These are phyloP conservation scores for Cheilosia soror DNA, from an alignment of 2,888 invertebrate species.

Conservation along the genomic window DNA sequence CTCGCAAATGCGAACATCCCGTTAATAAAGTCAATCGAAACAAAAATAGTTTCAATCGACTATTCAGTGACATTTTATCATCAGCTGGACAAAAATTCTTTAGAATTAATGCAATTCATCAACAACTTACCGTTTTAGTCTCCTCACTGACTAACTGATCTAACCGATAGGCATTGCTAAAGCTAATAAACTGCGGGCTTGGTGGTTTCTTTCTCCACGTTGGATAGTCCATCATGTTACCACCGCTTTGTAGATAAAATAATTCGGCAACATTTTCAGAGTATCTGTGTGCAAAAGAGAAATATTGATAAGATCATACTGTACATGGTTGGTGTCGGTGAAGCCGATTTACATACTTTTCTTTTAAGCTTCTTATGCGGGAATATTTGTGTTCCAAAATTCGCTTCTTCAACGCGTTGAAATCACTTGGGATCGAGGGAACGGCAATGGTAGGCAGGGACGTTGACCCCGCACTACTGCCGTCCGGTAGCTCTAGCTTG, in stretches of 20 bases:
- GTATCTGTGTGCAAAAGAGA: constrained; percentile 84
- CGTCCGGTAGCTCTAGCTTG: constrained; percentile 72
- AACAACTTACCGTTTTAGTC: constrained; percentile 78
- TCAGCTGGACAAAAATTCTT: constrained; percentile 70
- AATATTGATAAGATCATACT: neutral
- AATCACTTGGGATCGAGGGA: constrained; percentile 79
- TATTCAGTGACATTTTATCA: constrained; percentile 77
- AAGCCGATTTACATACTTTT: constrained; percentile 84
- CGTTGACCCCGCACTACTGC: constrained; percentile 67
- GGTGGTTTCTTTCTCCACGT: constrained; percentile 93
- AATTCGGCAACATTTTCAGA: constrained; percentile 92
- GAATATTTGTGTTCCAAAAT: constrained; percentile 89
- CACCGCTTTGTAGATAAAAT: constrained; percentile 93
- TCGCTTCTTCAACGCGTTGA: constrained; percentile 86
- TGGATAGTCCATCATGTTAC: constrained; percentile 94
- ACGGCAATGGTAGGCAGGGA: constrained; percentile 72
- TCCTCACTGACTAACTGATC: constrained; percentile 85
- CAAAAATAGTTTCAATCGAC: constrained; percentile 78
- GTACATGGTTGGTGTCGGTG: neutral
- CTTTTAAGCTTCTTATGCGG: constrained; percentile 88
- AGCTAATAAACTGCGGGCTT: constrained; percentile 89
- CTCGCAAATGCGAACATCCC: constrained; percentile 79
- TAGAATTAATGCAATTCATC: neutral
- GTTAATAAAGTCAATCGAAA: constrained; percentile 60
- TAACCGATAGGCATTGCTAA: constrained; percentile 89